Base-by-base conservation (phyloP, 2,113 vertebrate genomes). In the Sialia sialis region DNA sequence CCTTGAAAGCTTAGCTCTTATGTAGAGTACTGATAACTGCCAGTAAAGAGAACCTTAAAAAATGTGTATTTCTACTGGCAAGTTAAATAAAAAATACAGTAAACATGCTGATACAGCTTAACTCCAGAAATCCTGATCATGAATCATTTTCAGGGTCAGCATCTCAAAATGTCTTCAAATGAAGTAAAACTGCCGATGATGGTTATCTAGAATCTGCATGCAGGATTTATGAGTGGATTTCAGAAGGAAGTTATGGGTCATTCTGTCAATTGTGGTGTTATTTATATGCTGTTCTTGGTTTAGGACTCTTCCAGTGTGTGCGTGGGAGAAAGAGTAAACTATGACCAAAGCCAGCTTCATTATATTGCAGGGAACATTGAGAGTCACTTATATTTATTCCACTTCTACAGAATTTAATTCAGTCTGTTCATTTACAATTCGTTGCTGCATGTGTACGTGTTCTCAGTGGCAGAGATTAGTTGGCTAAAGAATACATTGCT, bases 301-400 rank as follows among this genome's bases (percentile, higher is more conserved):
- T 86, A 87, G 49, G 83, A 81, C 49, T 94, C 69, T 66, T 69
- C 21, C 38, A 85, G 54, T 38, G 34, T 70, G 48, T 67, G 66
- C 38, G 78, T 96, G 93, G 88, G 86, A 97, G 88, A 90, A 93
- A 59, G 76, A 88, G 56, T 80, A 89, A 95, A 84, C 87, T 84
- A 64, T 87, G 92, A 78, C 76, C 82, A 83, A 76, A 84, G 49
- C 34, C 68, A 54, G 83, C n/a, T 87, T 94, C 59, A 6, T 90
- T 81, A 62, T 64, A 49, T 84, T 90, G 62, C 20, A 54, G 64
- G 51, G 58, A 75, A 86, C 5, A 0, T 43, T 25, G 4, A 70
- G 58, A 94, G 67, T 91, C 74, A 39, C 39, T 92, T 73, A 10
- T 2, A 62, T 90, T 91, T 95, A 80, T 73, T 91, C 67, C 36